Evolutionary conservation across 1,140 invertebrate genomes (phyloP).

Genomic region (Drosophila kanapiae): DNA sequence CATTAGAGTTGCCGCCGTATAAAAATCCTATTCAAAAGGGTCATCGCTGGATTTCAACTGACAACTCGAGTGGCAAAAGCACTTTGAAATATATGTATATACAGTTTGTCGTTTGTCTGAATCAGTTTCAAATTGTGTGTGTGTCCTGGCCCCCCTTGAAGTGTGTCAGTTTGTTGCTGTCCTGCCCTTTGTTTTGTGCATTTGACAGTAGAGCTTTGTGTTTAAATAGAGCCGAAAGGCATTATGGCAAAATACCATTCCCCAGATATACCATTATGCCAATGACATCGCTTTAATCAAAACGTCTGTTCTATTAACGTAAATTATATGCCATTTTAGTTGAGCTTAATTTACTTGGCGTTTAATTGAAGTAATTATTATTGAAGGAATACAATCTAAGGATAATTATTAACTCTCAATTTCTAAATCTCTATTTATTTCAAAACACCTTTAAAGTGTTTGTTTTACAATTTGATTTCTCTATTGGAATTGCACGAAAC

Average conservation of each 20-base stretch:
- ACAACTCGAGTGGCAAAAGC: constrained; percentile 38
- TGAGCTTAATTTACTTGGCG: neutral
- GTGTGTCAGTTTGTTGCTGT: constrained; percentile 29
- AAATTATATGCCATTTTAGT: neutral
- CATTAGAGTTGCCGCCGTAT: constrained; percentile 35
- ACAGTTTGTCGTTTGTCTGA: constrained; percentile 7
- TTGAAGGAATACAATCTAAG: neutral
- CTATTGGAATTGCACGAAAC: neutral
- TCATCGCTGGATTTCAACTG: constrained; percentile 38
- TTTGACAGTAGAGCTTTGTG: constrained; percentile 43
- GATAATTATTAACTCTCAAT: neutral
- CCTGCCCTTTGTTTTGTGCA: constrained; percentile 39
- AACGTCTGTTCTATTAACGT: constrained; percentile 8
- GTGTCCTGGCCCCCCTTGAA: constrained; percentile 26
- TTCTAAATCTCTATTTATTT: too few relatives aligned
- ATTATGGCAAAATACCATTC: constrained; percentile 10
- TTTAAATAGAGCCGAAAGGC: constrained; percentile 17
- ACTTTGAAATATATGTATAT: constrained; percentile 31
- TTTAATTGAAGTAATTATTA: neutral
- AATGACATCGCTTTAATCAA: constrained; percentile 32
- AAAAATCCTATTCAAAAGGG: constrained; percentile 39
- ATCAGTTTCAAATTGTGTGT: neutral
- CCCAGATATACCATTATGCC: constrained; percentile 36
- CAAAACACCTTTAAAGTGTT: too few relatives aligned
- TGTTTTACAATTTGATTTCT: too few relatives aligned